These are phyloP conservation scores for Eidolon helvum DNA, from an alignment of 2,113 vertebrate genomes.

Conservation along the genomic window DNA sequence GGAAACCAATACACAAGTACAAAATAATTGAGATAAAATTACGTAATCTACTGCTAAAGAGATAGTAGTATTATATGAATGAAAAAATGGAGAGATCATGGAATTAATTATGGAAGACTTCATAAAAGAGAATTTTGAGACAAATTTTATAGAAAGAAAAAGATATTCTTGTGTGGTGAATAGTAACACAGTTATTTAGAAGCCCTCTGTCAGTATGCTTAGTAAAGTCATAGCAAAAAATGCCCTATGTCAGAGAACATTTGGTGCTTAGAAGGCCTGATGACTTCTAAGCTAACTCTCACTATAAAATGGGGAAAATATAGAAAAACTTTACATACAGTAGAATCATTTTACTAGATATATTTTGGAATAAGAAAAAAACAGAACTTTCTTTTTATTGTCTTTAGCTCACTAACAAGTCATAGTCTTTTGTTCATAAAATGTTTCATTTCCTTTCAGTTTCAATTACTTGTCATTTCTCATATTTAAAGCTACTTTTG, in stretches of 20 bases:
- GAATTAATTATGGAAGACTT: neutral
- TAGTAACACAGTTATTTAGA: neutral
- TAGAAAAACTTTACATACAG: neutral
- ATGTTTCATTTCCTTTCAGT: neutral
- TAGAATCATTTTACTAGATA: neutral
- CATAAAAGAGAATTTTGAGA: neutral
- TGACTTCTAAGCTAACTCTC: neutral
- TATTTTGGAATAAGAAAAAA: neutral
- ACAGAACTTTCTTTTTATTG: neutral
- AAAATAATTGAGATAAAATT: neutral
- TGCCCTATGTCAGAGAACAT: neutral
- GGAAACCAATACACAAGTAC: neutral
- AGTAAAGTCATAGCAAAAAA: neutral
- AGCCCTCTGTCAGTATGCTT: neutral
- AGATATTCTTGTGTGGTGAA: neutral
- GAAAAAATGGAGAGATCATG: neutral
- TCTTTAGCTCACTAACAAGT: neutral
- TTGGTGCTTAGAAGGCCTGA: neutral
- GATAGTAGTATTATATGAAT: neutral
- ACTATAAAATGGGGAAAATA: neutral
- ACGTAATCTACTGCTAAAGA: neutral
- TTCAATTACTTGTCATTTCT: neutral
- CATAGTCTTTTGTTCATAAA: conserved; percentile 12
- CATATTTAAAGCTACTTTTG: neutral
- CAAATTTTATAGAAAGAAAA: neutral